phyloP scores from a whole-genome alignment of 2,888 invertebrate species.

The Laspeyria flexula region DNA sequence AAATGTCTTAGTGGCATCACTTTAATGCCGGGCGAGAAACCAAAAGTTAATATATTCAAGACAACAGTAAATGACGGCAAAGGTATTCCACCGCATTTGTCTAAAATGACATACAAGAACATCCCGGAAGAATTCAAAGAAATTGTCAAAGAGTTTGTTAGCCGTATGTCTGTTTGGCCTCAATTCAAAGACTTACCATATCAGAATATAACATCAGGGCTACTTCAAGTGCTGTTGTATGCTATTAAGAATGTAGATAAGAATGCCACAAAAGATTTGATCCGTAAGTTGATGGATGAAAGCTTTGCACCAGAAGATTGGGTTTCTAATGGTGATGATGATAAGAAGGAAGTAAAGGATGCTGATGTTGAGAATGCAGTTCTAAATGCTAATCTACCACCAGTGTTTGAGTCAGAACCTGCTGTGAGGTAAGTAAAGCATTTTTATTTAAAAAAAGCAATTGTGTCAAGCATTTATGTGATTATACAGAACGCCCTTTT shows the following conservation, averaged over 20 bases:
- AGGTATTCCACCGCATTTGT: slow-evolving; percentile 70
- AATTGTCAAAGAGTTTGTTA: slow-evolving; percentile 88
- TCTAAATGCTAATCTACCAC: slow-evolving; percentile 71
- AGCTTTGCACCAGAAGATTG: slow-evolving; percentile 85
- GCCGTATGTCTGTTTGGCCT: slow-evolving; percentile 89
- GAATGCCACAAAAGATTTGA: slow-evolving; percentile 78
- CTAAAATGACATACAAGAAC: slow-evolving; percentile 73
- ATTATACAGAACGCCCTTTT: no score
- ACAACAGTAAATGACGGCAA: slow-evolving; percentile 57
- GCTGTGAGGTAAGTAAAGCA: slow-evolving; percentile 78
- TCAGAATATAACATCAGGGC: slow-evolving; percentile 89
- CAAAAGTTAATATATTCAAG: slow-evolving; percentile 71
- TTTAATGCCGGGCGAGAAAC: slow-evolving; percentile 77
- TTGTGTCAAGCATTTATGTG: no score
- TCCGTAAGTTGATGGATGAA: slow-evolving; percentile 88
- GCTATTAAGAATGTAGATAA: slow-evolving; percentile 87
- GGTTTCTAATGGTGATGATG: slow-evolving; percentile 51
- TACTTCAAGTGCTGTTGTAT: slow-evolving; percentile 88
- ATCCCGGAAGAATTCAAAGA: slow-evolving; percentile 87
- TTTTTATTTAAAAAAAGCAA: no score
- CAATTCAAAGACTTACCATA: slow-evolving; percentile 91
- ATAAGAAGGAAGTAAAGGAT: slow-evolving; percentile 46
- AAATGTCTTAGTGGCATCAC: slow-evolving; percentile 89
- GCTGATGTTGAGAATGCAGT: slow-evolving; percentile 27
- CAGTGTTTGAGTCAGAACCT: slow-evolving; percentile 88